Conservation (phyloP, 64 coral and sea anemone genomes). For the Trachythela sp. region DNA sequence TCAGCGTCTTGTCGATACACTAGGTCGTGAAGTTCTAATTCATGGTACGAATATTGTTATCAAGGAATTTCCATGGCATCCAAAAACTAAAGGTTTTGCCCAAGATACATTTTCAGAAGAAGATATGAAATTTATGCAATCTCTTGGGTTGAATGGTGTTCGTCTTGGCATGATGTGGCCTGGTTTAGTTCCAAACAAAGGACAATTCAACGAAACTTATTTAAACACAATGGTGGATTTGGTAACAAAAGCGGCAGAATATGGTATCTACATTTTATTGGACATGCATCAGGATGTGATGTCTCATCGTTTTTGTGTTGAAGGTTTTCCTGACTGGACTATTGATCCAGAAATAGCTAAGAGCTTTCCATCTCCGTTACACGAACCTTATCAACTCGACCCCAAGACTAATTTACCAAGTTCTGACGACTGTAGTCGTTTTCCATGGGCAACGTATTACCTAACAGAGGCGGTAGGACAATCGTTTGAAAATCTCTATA, state of each 20-base stretch:
- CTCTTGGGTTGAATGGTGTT: constrained; percentile 15
- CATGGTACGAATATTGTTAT: constrained; percentile 13
- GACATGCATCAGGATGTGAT: constrained; percentile 32
- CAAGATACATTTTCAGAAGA: background rate
- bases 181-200: background rate
- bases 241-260: background rate
- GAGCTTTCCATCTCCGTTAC: constrained; percentile 9
- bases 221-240: background rate
- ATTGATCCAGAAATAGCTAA: background rate
- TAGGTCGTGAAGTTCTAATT: background rate
- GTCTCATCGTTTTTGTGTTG: constrained; percentile 6
- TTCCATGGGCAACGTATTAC: constrained; percentile 73
- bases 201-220: constrained; percentile 27
- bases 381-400: constrained; percentile 49
- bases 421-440: constrained; percentile 67
- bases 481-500: constrained; percentile 84
- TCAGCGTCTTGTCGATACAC: background rate
- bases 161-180: constrained; percentile 36
- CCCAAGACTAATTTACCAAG: constrained; percentile 72
- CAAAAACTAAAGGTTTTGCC: background rate
- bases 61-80: constrained; percentile 1
- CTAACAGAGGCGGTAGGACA: constrained; percentile 72
- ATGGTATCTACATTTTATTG: constrained; percentile 21
- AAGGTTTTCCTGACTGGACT: constrained; percentile 28
- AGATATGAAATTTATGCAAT: constrained; percentile 34